Evolutionary conservation across 2,113 vertebrate species (phyloP), one percentile per base, ranked within the genome.

Genomic region (Columba livia): DNA sequence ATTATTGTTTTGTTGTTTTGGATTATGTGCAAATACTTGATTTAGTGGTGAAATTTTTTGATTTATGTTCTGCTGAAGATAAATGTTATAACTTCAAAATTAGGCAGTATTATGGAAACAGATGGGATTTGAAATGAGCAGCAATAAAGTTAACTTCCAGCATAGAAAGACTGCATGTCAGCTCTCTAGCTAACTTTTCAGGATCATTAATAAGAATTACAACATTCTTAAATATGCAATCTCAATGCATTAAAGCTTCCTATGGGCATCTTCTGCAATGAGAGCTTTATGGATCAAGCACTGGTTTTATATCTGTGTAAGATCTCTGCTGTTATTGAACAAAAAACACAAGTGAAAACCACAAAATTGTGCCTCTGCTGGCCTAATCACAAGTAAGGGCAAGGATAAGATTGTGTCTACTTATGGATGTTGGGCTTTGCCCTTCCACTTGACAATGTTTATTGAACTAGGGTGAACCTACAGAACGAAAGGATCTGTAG

Each of bases 61-160:
- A 96, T 97, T 96, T 90, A 93, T 82, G 32, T 85, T 87, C 61
- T 95, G 89, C 91, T 85, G 86, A 95, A 95, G 89, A 96, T 87
- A 94, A 96, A 94, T 79, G 85, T 91, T 96, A 60, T 83, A 96
- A 83, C 90, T 96, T 95, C 91, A 96, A 80, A 96, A 96, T 96
- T 88, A 97, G 87, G 34, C 73, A 90, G 26, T 58, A 78, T 87
- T 95, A 94, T 91, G 44, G 69, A 96, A 97, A 95, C 96, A 96
- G 97, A 97, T 96, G 97, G 95, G 86, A 80, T 93, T 94, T 95
- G 73, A 97, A 97, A 97, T 96, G 87, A 97, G 79, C 84, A 96
- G 88, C 93, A 96, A 95, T 96, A 95, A 96, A 97, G 79, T 93
- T 95, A 94, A 96, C 82, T 95, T 96, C 89, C 96, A 94, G 72